Conservation (phyloP, 2,797 vertebrate genomes). For the Catharus ustulatus region DNA sequence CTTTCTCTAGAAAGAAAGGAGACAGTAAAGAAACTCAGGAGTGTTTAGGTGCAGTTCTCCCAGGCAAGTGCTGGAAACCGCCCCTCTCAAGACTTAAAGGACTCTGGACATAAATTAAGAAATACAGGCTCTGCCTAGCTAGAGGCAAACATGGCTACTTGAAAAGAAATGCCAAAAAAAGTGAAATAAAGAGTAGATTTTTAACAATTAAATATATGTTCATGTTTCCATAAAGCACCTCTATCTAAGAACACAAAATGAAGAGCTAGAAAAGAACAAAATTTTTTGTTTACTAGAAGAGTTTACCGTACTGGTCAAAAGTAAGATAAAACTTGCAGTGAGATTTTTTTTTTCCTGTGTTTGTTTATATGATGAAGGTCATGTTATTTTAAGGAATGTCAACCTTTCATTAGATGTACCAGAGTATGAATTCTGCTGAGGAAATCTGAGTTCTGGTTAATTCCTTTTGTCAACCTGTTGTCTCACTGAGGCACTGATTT, state of each 20-base stretch:
- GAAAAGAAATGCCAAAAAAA: neutral
- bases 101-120: neutral
- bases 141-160: neutral
- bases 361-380: conserved; percentile 18
- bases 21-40: neutral
- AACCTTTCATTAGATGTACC: neutral
- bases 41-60: neutral
- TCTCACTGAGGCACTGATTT: neutral
- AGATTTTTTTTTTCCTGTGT: neutral
- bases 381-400: conserved; percentile 24
- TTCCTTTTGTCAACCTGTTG: neutral
- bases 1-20: neutral
- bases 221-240: neutral
- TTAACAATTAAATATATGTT: neutral
- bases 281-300: neutral
- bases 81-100: neutral
- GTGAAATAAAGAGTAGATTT: neutral
- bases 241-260: neutral
- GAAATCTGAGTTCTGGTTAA: neutral
- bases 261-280: neutral
- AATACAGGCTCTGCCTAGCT: neutral
- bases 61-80: neutral
- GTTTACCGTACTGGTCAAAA: neutral
- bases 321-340: neutral
- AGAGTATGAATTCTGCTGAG: neutral